phyloP scores from a whole-genome alignment of 1,140 invertebrate species.

The Nylanderia fulva region DNA sequence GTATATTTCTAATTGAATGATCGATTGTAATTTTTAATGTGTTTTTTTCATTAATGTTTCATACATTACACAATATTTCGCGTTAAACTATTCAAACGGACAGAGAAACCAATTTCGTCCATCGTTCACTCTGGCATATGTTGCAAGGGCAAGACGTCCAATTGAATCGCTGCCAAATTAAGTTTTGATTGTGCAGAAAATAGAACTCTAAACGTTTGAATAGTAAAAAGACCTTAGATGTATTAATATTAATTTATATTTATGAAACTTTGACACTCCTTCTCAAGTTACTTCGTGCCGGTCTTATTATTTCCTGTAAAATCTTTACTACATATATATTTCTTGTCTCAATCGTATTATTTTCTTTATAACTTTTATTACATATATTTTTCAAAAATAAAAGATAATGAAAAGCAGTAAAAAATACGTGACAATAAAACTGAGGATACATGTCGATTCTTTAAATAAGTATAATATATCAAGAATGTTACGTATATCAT shows the following conservation, averaged over 20 bases:
- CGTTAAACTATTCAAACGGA: conserved; percentile 70
- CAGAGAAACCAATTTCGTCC: conserved; percentile 82
- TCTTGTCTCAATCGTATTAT: no score
- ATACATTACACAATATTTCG: conserved; percentile 51
- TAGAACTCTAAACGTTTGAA: conserved; percentile 32
- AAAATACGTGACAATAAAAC: background rate
- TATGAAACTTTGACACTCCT: background rate
- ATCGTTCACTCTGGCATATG: conserved; percentile 83
- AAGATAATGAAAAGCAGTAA: background rate
- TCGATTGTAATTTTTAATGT: background rate
- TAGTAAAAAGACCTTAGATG: background rate
- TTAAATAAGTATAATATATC: background rate
- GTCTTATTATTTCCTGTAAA: background rate
- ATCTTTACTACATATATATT: background rate
- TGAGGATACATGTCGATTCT: background rate
- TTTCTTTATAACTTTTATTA: background rate
- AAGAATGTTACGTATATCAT: background rate
- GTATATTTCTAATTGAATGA: background rate
- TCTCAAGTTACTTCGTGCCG: background rate
- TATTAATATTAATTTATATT: conserved; percentile 4
- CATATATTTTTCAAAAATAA: background rate
- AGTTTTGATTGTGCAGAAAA: conserved; percentile 82
- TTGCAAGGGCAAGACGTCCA: conserved; percentile 83
- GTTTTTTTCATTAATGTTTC: background rate
- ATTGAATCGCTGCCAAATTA: conserved; percentile 84